Conservation (phyloP, 2,888 invertebrate genomes). For the Adela reaumurella region DNA sequence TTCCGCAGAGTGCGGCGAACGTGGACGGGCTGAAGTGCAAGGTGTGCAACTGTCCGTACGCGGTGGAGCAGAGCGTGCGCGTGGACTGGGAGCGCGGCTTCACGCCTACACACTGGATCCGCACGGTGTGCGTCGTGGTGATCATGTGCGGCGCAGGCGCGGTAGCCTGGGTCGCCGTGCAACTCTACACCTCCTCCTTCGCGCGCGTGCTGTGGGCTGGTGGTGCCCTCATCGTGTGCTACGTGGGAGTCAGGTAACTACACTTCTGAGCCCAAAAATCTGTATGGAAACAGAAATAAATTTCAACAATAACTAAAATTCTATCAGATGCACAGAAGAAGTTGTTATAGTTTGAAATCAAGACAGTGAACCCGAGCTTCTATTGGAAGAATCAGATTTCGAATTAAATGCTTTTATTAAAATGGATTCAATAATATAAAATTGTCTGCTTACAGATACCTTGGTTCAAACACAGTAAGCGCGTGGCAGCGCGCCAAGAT, state of each 20-base stretch:
- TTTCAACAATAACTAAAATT: too few species aligned
- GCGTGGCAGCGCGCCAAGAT: slow-evolving; percentile 91
- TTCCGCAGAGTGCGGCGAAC: slow-evolving; percentile 65
- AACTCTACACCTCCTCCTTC: slow-evolving; percentile 73
- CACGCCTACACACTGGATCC: slow-evolving; percentile 79
- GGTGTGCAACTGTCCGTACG: slow-evolving; percentile 81
- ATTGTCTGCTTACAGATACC: slow-evolving; percentile 64
- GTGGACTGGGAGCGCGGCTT: slow-evolving; percentile 83
- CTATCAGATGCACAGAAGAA: too few species aligned
- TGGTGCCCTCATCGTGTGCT: slow-evolving; percentile 75
- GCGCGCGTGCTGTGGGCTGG: slow-evolving; percentile 79
- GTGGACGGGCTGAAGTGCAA: slow-evolving; percentile 72
- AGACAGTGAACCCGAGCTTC: too few species aligned
- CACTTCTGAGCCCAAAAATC: too few species aligned
- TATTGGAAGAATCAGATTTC: too few species aligned
- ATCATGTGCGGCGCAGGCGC: slow-evolving; percentile 74
- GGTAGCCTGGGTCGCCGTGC: slow-evolving; percentile 76
- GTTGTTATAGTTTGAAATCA: too few species aligned
- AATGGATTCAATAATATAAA: too few species aligned
- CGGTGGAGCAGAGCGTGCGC: slow-evolving; percentile 71
- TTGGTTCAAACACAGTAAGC: slow-evolving; percentile 81
- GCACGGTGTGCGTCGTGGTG: slow-evolving; percentile 75
- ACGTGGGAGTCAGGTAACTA: slow-evolving; percentile 78
- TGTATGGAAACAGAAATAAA: too few species aligned
- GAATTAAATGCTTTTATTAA: too few species aligned